phyloP scores from a whole-genome alignment of 1,140 invertebrate genomes.

The Lepidotrigona ventralis region DNA sequence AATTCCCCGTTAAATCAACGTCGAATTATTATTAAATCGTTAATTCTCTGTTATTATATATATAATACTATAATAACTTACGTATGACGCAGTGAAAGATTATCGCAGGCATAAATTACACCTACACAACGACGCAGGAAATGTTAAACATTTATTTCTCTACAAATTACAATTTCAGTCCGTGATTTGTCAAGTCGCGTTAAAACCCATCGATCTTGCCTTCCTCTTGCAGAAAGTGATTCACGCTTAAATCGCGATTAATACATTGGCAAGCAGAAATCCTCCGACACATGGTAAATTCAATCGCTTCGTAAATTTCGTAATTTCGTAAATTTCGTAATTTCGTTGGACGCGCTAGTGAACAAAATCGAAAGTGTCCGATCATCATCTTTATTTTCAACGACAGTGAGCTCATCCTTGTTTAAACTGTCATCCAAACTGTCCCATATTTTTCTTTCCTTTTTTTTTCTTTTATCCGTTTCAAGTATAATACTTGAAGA shows the following conservation, averaged over 20 bases:
- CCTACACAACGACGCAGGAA: no score
- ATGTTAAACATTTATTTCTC: no score
- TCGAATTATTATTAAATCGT: no score
- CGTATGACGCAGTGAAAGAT: no score
- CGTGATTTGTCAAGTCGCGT: not conserved
- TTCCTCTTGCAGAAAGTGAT: not conserved
- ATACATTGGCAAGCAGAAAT: not conserved
- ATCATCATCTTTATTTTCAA: constrained; percentile 21
- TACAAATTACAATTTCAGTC: no score
- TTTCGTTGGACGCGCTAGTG: not conserved
- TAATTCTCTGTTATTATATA: no score
- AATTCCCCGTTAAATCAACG: not conserved
- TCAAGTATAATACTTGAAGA: not conserved
- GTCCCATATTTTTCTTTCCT: not conserved
- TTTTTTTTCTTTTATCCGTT: not conserved
- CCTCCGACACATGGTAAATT: not conserved
- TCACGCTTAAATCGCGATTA: not conserved
- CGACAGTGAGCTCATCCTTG: constrained; percentile 24
- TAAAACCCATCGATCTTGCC: not conserved
- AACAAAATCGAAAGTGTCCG: constrained; percentile 12
- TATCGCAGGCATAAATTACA: no score
- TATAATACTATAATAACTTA: no score
- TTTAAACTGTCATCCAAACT: not conserved
- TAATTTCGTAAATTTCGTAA: not conserved
- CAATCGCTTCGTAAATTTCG: not conserved